phyloP scores from a whole-genome alignment of 2,113 vertebrate species.

The Plotosus lineatus region DNA sequence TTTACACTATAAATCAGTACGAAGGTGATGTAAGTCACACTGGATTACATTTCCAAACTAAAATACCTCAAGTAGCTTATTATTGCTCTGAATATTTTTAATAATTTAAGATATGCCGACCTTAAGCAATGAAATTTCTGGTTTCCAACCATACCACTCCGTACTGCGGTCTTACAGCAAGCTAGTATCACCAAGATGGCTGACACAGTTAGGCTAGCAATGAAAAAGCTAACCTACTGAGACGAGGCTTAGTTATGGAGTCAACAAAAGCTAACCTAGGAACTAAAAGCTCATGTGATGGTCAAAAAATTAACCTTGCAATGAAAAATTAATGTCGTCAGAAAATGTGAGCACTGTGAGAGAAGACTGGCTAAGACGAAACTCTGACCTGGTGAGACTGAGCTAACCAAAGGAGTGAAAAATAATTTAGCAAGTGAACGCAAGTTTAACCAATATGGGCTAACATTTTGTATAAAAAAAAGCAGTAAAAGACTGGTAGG shows the following conservation, averaged over 20 bases:
- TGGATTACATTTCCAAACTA: no score
- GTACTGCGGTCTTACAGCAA: no score
- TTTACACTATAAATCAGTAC: no score
- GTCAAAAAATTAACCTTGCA: neutral
- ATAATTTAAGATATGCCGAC: no score
- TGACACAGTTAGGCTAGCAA: no score
- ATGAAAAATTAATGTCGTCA: neutral
- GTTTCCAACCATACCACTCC: no score
- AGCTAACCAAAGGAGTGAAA: neutral
- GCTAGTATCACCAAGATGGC: no score
- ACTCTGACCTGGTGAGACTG: neutral
- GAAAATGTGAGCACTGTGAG: neutral
- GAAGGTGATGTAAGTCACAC: no score
- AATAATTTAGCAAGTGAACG: neutral
- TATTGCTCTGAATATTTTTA: no score
- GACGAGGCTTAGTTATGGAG: neutral
- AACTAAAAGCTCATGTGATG: no score
- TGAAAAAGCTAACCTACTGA: neutral
- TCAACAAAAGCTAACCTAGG: neutral
- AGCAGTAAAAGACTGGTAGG: neutral
- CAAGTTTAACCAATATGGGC: neutral
- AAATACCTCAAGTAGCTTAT: no score
- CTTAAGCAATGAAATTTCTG: no score
- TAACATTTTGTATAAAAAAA: neutral
- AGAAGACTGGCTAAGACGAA: neutral